A percentile compares a stretch with the other conserved stretches of the same genome.
These are phyloP conservation scores for Helobdella robusta DNA, from an alignment of 2,888 invertebrate genomes.

Conservation along the genomic window DNA sequence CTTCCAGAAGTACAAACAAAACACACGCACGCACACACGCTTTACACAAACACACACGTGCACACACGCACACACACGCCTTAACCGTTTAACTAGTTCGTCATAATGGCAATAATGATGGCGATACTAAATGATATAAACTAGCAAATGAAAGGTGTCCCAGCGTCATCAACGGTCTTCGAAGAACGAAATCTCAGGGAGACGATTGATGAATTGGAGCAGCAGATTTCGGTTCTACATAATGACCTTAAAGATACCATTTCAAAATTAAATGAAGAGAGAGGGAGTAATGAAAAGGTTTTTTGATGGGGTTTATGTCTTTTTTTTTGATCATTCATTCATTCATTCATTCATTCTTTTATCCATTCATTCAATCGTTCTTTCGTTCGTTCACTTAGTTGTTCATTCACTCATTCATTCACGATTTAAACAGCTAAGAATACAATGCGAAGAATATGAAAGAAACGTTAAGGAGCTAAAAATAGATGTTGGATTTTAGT, in stretches of 20 bases:
- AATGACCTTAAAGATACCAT: constrained; percentile 42
- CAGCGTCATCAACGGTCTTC: constrained; percentile 21
- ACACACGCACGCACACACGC: too few species aligned
- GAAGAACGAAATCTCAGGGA: constrained; percentile 36
- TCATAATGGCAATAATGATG: too few species aligned
- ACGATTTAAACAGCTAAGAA: constrained; percentile 44
- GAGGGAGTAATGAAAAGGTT: constrained; percentile 30
- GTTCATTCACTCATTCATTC: background rate
- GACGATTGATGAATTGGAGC: constrained; percentile 43
- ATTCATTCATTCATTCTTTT: too few species aligned
- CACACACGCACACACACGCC: too few species aligned
- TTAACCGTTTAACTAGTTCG: too few species aligned
- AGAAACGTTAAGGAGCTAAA: constrained; percentile 40
- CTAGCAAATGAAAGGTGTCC: too few species aligned
- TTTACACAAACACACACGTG: too few species aligned
- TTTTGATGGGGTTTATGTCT: background rate
- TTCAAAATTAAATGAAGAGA: constrained; percentile 41
- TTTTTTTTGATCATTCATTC: too few species aligned
- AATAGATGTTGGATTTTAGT: constrained; percentile 18
- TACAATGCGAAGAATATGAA: constrained; percentile 43
- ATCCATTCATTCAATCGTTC: too few species aligned
- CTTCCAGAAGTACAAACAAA: too few species aligned
- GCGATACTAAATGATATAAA: too few species aligned
- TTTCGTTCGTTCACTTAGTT: too few species aligned
- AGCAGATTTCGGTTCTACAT: constrained; percentile 40